These are phyloP conservation scores for Seriola aureovittata DNA, from an alignment of 2,113 vertebrate species.

Conservation along the genomic window DNA sequence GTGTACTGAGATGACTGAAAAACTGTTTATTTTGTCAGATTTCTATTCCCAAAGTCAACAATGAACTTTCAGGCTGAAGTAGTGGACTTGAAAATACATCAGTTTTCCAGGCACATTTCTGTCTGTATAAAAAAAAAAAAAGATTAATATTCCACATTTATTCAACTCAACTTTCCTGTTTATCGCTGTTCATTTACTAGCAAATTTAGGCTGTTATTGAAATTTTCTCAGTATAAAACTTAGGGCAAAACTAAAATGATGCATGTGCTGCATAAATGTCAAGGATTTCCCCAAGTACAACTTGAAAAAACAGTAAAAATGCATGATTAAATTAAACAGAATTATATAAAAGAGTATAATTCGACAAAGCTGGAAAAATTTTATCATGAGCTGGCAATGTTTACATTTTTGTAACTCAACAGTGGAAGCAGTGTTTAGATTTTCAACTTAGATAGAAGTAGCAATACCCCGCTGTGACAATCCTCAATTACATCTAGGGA, in stretches of 20 bases:
- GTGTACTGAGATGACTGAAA: neutral
- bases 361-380: neutral
- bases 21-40: neutral
- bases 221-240: neutral
- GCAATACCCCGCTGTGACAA: no score
- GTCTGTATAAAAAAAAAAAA: neutral
- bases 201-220: neutral
- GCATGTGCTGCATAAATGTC: neutral
- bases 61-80: neutral
- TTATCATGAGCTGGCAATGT: neutral
- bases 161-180: neutral
- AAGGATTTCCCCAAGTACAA: neutral
- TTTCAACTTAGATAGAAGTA: neutral
- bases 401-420: neutral
- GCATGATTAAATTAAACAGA: neutral
- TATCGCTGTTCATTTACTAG: neutral
- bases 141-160: neutral
- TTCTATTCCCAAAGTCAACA: neutral
- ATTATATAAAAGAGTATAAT: neutral
- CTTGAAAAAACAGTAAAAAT: neutral
- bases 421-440: neutral
- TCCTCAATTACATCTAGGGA: no score
- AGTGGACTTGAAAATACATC: neutral
- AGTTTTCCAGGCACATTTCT: neutral
- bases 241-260: neutral